A percentile compares a stretch with the other conserved stretches of the same genome.
Conservation (phyloP, 1,140 invertebrate species). For the Schlechtendalia chinensis region DNA sequence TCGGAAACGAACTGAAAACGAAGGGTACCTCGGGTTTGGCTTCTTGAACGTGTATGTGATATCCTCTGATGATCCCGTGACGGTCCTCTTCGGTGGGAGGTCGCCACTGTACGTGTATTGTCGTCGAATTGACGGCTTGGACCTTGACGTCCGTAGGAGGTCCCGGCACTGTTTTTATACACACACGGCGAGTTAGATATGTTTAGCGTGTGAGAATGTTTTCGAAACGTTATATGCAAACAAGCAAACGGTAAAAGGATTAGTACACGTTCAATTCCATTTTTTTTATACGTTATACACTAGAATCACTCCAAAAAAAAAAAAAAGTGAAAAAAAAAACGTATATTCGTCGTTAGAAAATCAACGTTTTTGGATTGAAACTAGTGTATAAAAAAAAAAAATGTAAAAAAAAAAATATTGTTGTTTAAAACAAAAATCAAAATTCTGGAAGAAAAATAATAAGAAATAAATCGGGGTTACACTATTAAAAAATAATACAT, state of each 20-base stretch:
- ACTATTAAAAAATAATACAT: conserved; percentile 21
- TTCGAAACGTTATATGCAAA: conserved; percentile 2
- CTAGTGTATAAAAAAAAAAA: background rate
- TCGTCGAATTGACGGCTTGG: conserved; percentile 85
- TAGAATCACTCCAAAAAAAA: conserved; percentile 1
- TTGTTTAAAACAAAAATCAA: conserved; percentile 32
- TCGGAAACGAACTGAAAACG: no score
- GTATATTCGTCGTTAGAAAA: background rate
- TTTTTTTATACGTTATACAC: background rate
- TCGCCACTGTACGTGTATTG: conserved; percentile 88
- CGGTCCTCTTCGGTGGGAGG: conserved; percentile 84
- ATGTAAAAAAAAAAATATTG: background rate
- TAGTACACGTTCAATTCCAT: conserved; percentile 1
- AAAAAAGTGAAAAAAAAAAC: no score
- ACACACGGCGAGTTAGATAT: conserved; percentile 16
- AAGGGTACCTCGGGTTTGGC: conserved; percentile 72
- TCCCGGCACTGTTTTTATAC: conserved; percentile 86
- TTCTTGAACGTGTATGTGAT: conserved; percentile 94
- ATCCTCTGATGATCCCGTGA: conserved; percentile 94
- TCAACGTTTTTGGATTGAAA: conserved; percentile 13
- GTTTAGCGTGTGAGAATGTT: background rate
- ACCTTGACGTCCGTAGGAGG: conserved; percentile 89
- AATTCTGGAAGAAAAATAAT: conserved; percentile 16
- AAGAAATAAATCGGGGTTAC: conserved; percentile 31
- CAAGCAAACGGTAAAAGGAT: conserved; percentile 38